These are phyloP conservation scores for Cervus canadensis DNA, from an alignment of 2,113 vertebrate genomes.

Conservation along the genomic window DNA sequence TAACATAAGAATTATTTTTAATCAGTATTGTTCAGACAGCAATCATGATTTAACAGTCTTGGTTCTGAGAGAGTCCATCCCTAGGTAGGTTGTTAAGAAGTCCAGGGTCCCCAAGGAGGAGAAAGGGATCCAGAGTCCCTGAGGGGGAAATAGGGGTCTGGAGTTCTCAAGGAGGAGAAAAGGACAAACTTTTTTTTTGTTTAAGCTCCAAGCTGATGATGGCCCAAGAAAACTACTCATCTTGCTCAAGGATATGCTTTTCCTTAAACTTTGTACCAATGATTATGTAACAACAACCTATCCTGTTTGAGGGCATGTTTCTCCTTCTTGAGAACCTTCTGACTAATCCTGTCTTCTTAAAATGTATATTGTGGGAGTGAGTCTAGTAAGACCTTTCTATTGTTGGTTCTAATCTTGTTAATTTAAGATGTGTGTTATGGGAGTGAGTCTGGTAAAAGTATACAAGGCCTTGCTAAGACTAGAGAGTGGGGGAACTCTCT, in stretches of 20 bases:
- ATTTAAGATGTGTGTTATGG: neutral
- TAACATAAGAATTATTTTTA: neutral
- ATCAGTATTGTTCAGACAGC: neutral
- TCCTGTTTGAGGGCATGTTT: neutral
- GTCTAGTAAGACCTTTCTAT: neutral
- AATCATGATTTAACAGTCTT: neutral
- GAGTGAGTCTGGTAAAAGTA: neutral
- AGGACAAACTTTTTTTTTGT: neutral
- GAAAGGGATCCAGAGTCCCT: neutral
- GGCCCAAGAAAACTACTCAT: neutral
- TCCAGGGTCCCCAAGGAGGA: neutral
- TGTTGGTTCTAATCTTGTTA: neutral
- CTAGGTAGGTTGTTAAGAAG: neutral
- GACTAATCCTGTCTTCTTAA: neutral
- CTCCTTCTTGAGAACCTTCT: neutral
- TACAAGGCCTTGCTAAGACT: neutral
- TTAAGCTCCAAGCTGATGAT: neutral
- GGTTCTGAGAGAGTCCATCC: neutral
- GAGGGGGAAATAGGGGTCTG: neutral
- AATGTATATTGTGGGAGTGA: neutral
- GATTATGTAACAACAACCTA: neutral
- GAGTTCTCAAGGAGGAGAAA: neutral
- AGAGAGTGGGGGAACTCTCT: neutral
- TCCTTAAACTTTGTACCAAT: neutral
- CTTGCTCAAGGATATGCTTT: neutral